Conservation (phyloP, 2,888 invertebrate genomes). For the Protodeltote pygarga region DNA sequence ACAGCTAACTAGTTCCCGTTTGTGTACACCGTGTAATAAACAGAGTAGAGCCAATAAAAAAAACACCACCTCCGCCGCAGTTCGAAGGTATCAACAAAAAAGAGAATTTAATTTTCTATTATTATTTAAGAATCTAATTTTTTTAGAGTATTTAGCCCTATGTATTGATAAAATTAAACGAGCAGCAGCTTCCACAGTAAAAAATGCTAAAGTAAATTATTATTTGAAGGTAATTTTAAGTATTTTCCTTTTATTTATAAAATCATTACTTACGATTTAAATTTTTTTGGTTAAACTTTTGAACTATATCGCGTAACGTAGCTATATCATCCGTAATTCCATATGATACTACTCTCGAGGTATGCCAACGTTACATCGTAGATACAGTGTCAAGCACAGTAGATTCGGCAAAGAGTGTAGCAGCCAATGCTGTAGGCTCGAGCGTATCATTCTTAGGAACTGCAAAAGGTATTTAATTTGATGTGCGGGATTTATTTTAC, state of each 20-base stretch:
- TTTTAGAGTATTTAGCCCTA: constrained; percentile 65
- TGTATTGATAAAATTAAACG: constrained; percentile 55
- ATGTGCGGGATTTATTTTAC: constrained; percentile 9
- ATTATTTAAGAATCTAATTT: neutral
- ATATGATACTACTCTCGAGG: no score
- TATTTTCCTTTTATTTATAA: neutral
- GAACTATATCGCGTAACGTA: no score
- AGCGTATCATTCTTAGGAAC: constrained; percentile 61
- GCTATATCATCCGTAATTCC: no score
- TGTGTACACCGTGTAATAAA: no score
- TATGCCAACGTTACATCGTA: constrained; percentile 44
- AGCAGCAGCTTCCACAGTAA: constrained; percentile 51
- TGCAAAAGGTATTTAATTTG: constrained; percentile 60
- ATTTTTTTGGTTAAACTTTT: neutral
- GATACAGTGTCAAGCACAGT: constrained; percentile 65
- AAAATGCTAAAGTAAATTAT: constrained; percentile 66
- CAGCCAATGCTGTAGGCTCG: constrained; percentile 58
- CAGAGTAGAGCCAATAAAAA: no score
- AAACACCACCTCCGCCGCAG: no score
- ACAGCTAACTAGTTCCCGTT: no score
- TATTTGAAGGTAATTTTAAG: no score
- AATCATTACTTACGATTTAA: no score
- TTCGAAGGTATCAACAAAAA: no score
- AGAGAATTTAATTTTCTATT: neutral
- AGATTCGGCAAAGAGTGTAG: constrained; percentile 64